Base-by-base conservation (phyloP, 2,113 vertebrate species). In the Motacilla tschutschensis region DNA sequence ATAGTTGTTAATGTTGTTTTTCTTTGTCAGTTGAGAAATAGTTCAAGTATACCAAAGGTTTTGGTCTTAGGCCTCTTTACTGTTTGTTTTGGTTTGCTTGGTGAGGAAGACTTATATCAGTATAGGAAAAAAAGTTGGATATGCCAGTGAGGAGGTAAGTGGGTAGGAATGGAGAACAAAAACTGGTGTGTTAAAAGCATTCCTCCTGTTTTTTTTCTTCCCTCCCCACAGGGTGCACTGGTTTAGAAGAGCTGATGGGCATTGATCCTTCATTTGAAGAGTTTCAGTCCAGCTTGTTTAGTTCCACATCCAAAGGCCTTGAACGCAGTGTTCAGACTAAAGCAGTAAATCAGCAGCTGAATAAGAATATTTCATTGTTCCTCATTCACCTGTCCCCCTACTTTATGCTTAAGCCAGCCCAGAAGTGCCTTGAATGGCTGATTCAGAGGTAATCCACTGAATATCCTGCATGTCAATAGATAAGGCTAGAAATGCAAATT, bases 401-500 rank as follows among this genome's bases (percentile, higher is more conserved):
- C 93, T 99, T 99, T 90, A 97, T 99, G 91, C 97, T 99, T 47
- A 99, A 98, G 40, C 99, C 99, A 22, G 98, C 99, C 2, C 98
- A 99, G 94, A 99, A 99, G 94, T 99, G 99, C 95, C 96, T 99
- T 21, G 99, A 99, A 80, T 99, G 99, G 99, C 97, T 99, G 40
- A 96, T 99, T 91, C 98, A 98, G 93, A 99, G 99, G 99, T 99
- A 97, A 67, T 76, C 53, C 29, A 12, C 15, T 76, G 18, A 48
- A 44, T 78, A 33, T 29, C 55, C 10, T 69, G 16, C 14, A 7
- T 31, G 21, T 54, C 57, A 53, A 10, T 76, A 76, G 28, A 69
- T 73, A 55, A 51, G 20, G 5, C 20, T 40, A 35, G 41, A 75
- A 83, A 36, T 60, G 35, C 22, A 50, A 51, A 5, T 12, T 78